Conservation (phyloP, 2,888 invertebrate genomes). For the Drosophila pseudotalamancana region DNA sequence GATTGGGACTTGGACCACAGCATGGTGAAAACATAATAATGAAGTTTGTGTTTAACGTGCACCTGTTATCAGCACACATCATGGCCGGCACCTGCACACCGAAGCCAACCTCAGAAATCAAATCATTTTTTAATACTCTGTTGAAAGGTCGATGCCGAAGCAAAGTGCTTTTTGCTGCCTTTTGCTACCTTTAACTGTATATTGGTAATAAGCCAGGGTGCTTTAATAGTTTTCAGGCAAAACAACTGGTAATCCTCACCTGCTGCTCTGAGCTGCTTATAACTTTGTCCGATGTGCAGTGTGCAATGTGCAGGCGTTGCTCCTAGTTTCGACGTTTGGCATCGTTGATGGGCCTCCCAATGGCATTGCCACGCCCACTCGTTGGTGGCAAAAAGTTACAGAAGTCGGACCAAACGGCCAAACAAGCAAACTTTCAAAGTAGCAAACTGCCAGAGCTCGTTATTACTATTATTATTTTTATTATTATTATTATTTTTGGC, state of each 20-base stretch:
- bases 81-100: background rate
- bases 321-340: constrained; percentile 5
- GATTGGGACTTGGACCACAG: constrained; percentile 9
- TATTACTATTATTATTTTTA: constrained; percentile 65
- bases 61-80: constrained; percentile 20
- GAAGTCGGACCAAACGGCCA: constrained; percentile 57
- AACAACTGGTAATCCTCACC: constrained; percentile 67
- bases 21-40: constrained; percentile 14
- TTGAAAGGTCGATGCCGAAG: constrained; percentile 20
- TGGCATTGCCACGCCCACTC: constrained; percentile 50
- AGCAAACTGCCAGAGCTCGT: constrained; percentile 64
- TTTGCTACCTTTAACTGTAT: background rate
- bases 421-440: constrained; percentile 63
- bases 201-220: constrained; percentile 1
- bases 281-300: constrained; percentile 57
- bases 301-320: constrained; percentile 17
- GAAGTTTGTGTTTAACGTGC: constrained; percentile 24
- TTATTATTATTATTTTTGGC: constrained; percentile 49
- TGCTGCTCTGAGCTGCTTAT: constrained; percentile 68
- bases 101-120: constrained; percentile 8
- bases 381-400: constrained; percentile 61
- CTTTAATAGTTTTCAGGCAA: constrained; percentile 60
- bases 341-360: constrained; percentile 36
- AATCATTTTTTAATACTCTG: constrained; percentile 38
- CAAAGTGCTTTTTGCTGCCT: background rate